These are phyloP conservation scores for Acanthococcus lagerstroemiae DNA, from an alignment of 2,888 invertebrate species.

Conservation along the genomic window DNA sequence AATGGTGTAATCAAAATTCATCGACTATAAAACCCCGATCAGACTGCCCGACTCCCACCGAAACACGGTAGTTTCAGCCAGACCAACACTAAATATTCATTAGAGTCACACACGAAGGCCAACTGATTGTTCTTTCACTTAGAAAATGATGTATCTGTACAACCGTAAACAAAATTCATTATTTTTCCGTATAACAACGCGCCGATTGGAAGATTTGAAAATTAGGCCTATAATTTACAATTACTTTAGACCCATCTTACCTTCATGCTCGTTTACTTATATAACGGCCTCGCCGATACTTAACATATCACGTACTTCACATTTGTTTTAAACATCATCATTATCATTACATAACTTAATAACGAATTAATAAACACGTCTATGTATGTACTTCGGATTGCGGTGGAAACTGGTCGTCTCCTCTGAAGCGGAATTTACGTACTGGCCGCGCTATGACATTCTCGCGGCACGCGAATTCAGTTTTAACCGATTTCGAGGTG, in stretches of 20 bases:
- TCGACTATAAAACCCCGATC: too few species aligned
- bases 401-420: background rate
- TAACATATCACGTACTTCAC: background rate
- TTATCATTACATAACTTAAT: background rate
- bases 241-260: background rate
- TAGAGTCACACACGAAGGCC: too few species aligned
- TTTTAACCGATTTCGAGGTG: conserved; percentile 18
- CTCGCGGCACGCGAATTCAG: conserved; percentile 10
- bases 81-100: too few species aligned
- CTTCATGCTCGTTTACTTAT: background rate
- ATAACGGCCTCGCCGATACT: background rate
- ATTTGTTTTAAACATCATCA: background rate
- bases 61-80: too few species aligned
- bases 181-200: too few species aligned
- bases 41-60: too few species aligned
- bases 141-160: too few species aligned
- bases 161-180: background rate
- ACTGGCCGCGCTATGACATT: background rate
- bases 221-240: too few species aligned
- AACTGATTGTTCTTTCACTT: too few species aligned
- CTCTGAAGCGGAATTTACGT: background rate
- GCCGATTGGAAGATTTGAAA: too few species aligned
- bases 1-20: too few species aligned
- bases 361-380: background rate
- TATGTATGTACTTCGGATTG: background rate